Evolutionary conservation across 2,113 vertebrate species (phyloP).

Genomic region (Poeciliopsis turrubarensis): DNA sequence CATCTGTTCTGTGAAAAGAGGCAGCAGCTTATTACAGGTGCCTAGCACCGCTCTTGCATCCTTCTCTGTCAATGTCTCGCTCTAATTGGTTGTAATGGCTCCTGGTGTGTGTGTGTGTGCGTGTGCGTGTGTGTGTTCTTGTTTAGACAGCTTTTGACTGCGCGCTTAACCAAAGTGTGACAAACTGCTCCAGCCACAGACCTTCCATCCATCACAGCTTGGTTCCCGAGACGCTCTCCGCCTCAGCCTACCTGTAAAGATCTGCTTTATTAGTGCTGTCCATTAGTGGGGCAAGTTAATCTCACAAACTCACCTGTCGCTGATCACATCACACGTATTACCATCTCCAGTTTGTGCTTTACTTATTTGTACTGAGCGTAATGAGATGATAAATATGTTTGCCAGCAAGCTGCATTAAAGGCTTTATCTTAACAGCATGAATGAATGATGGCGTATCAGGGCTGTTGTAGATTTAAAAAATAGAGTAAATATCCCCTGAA

Average conservation of each 20-base stretch:
- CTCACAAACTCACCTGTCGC: background rate
- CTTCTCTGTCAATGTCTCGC: background rate
- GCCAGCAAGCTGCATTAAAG: background rate
- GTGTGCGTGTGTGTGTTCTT: background rate
- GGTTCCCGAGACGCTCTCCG: background rate
- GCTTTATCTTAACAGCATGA: conserved; percentile 4
- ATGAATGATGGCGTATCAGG: background rate
- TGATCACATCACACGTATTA: background rate
- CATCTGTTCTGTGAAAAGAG: conserved; percentile 51
- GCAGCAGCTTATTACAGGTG: conserved; percentile 18
- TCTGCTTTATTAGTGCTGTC: background rate
- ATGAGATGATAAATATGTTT: background rate
- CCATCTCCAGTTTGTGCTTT: background rate
- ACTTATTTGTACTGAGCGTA: background rate
- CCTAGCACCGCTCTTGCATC: conserved; percentile 15
- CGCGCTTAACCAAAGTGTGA: conserved; percentile 45
- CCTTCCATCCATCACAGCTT: conserved; percentile 30
- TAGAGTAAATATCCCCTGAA: no score
- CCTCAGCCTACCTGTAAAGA: conserved; percentile 2
- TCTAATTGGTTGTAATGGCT: conserved; percentile 46
- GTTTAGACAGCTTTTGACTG: conserved; percentile 36
- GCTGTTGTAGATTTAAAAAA: no score
- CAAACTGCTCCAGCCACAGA: conserved; percentile 33
- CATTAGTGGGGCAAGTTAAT: background rate
- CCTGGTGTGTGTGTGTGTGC: conserved; percentile 15